Base-by-base conservation (phyloP, 1,140 invertebrate genomes). In the Papilio aristodemus region DNA sequence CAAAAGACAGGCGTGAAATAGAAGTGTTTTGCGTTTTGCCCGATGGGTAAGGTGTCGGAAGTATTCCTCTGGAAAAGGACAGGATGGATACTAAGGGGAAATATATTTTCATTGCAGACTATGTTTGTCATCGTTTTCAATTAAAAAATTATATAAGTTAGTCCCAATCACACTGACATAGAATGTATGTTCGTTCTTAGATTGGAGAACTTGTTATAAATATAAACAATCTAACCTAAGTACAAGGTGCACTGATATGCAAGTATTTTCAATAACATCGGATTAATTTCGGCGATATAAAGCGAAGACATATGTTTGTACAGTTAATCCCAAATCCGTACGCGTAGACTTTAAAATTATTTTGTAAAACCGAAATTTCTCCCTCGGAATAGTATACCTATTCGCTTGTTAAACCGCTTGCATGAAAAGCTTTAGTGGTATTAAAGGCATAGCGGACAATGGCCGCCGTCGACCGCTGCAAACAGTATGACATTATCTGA, bases 391-490 rank as follows among this genome's bases (percentile, higher is more conserved):
- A 62, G 2, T 7, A 17, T 41, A 50, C 14, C 9, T 59, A 59
- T 62, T 38, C 59, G 27, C 59, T 39, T 62, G 59, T 62, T 4
- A 41, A 36, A 22, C 7, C 36, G 59, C 13, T 58, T 36, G 13
- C 17, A 62, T 17, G 59, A 62, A 62, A 62, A 39, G 59, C 59
- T 62, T 62, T 62, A 36, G n/a, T 17, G 59, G 36, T 62, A 62
- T 62, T 62, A 62, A 39, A 36, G 58, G 9, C 32, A 17, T 32
- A n/a, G 25, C 27, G 59, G 59, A 62, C 59, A 62, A 62, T 62
- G 36, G 57, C n/a, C 59, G 32, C 11, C 43, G 43, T 50, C 32
- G 14, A 62, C 59, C 14, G 32, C 59, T 59, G 32, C 59, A 62
- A 62, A 62, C 59, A 62, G 1, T 17, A 54, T 54, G 46, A 54